Conservation (phyloP, 2,888 invertebrate species). For the Campopleginae sp. region DNA sequence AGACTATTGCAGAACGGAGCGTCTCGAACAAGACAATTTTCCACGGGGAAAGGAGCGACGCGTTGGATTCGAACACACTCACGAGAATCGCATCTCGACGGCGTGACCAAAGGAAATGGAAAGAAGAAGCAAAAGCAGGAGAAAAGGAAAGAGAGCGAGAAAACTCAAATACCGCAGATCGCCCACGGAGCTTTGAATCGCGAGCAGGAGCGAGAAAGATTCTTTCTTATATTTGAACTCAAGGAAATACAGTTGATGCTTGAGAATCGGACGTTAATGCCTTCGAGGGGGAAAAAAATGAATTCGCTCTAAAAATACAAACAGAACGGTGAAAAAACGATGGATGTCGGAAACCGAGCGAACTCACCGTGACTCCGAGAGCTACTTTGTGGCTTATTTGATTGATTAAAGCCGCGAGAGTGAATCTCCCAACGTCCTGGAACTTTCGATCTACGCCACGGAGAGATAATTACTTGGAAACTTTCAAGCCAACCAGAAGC, state of each 20-base stretch:
- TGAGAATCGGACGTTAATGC: constrained; percentile 22
- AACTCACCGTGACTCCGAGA: constrained; percentile 24
- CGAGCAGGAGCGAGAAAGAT: constrained; percentile 4
- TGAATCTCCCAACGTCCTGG: constrained; percentile 23
- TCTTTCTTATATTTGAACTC: constrained; percentile 40
- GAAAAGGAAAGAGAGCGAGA: constrained; percentile 3
- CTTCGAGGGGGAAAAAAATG: not conserved
- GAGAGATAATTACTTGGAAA: constrained; percentile 45
- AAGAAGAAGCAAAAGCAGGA: constrained; percentile 17
- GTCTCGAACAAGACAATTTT: constrained; percentile 63
- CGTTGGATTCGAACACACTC: not conserved
- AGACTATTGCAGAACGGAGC: constrained; percentile 53
- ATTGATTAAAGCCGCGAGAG: constrained; percentile 57
- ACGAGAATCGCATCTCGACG: constrained; percentile 54
- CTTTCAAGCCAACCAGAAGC: constrained; percentile 21
- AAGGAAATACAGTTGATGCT: constrained; percentile 24
- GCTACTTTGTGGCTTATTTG: constrained; percentile 38
- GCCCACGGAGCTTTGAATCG: constrained; percentile 27
- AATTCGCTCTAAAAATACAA: not conserved
- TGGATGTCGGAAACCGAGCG: constrained; percentile 18
- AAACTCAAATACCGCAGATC: constrained; percentile 26
- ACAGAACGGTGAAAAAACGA: constrained; percentile 29
- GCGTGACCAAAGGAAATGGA: constrained; percentile 60
- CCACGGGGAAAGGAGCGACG: constrained; percentile 32
- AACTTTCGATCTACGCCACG: constrained; percentile 45